A percentile compares a stretch with the other conserved stretches of the same genome.
These are phyloP conservation scores for Nesoenas mayeri DNA, from an alignment of 2,113 vertebrate species.

Conservation along the genomic window DNA sequence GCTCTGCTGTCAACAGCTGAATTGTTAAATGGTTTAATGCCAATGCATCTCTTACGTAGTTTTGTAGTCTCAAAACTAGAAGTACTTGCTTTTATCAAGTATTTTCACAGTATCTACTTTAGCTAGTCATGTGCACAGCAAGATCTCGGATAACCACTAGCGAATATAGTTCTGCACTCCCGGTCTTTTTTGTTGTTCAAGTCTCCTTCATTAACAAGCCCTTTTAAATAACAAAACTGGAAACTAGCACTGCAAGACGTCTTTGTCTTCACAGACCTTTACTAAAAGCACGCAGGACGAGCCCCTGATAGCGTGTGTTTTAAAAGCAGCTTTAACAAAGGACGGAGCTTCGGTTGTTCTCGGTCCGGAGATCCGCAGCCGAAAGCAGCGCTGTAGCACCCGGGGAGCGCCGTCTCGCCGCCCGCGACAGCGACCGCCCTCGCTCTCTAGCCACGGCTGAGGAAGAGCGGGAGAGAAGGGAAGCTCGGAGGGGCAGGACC, in stretches of 20 bases:
- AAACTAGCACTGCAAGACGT: neutral
- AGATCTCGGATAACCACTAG: neutral
- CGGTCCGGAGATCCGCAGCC: fast-evolving
- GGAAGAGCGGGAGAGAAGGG: fast-evolving
- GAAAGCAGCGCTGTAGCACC: neutral
- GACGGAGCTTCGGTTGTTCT: neutral
- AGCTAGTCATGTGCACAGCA: neutral
- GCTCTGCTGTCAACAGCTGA: neutral
- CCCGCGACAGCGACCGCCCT: neutral
- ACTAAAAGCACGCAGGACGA: neutral
- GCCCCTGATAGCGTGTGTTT: neutral
- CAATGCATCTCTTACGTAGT: neutral
- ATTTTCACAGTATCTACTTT: neutral
- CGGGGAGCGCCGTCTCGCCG: neutral
- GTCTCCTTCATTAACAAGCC: neutral
- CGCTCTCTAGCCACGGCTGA: neutral
- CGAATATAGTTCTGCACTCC: neutral
- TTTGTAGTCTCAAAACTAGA: neutral
- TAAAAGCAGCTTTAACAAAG: neutral
- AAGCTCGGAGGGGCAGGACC: too few species aligned
- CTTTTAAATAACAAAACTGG: neutral
- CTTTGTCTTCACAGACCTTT: neutral
- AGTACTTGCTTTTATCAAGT: neutral
- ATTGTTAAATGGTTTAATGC: neutral
- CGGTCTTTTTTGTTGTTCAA: neutral